phyloP scores from a whole-genome alignment of 2,888 invertebrate species.

The Drosophila paranaensis region DNA sequence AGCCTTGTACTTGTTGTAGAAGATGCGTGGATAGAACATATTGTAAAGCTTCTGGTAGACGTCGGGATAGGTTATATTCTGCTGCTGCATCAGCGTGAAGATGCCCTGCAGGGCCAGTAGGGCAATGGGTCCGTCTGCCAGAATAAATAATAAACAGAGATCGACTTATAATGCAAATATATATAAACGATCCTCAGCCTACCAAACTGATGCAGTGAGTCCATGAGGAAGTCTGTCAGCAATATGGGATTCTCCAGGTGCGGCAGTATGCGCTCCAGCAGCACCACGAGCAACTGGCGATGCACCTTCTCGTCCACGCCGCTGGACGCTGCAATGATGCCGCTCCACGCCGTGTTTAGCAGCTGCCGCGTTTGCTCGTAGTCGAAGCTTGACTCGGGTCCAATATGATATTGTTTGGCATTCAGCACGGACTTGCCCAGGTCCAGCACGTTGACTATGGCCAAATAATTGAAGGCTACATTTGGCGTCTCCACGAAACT shows the following conservation, averaged over 20 bases:
- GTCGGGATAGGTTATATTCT: conserved; percentile 97
- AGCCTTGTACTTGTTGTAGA: conserved; percentile 95
- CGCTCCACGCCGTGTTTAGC: conserved; percentile 91
- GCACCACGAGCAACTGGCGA: conserved; percentile 91
- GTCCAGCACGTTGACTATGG: conserved; percentile 87
- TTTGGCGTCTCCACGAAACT: conserved; percentile 86
- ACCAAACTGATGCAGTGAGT: conserved; percentile 92
- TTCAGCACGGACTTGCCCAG: conserved; percentile 81
- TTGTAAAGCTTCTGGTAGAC: conserved; percentile 98
- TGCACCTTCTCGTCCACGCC: conserved; percentile 89
- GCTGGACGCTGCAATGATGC: conserved; percentile 85
- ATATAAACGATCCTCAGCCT: conserved; percentile 32
- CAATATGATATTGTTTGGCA: conserved; percentile 78
- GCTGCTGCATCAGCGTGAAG: conserved; percentile 93
- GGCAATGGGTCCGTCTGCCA: conserved; percentile 92
- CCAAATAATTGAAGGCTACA: conserved; percentile 87
- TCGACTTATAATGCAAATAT: neutral
- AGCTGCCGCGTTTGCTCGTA: conserved; percentile 87
- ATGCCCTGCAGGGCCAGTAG: conserved; percentile 96
- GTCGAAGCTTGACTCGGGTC: conserved; percentile 49
- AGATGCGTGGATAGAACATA: conserved; percentile 95
- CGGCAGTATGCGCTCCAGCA: conserved; percentile 93
- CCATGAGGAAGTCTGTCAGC: conserved; percentile 96
- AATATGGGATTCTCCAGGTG: conserved; percentile 92
- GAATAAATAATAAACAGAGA: neutral